Base-by-base conservation (phyloP, 2,797 vertebrate species). In the Acanthurus tractus region DNA sequence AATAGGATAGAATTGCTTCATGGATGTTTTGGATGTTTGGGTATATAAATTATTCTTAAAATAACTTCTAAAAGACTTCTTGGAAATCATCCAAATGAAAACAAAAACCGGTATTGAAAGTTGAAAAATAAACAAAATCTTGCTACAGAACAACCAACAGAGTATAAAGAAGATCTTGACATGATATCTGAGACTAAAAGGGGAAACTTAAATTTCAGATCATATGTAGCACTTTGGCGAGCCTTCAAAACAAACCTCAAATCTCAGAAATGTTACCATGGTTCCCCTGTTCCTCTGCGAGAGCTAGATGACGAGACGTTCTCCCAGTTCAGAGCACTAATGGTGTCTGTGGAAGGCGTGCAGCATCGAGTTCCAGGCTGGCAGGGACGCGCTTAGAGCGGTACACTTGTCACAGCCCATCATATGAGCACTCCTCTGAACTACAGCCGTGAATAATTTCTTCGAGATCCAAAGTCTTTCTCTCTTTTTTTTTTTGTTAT, bases 361-460 rank as follows among this genome's bases (percentile, higher is more conserved):
- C 77, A 12, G 86, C 87, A 63, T 67, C 34, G 76, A 80, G 82
- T 83, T 78, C 73, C 82, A 86, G 83, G 87, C 87, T 92, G 87
- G 85, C 87, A 91, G 89, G 83, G 84, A 90, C 80, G 83, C 25
- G 87, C 92, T 89, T 68, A 77, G 86, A 91, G 87, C 86, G 53
- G 78, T 81, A 88, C 87, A 91, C 92, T 92, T 93, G 93, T 94
- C 93, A 93, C 86, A 90, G 90, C 84, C 83, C 88, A 79, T 93
- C 93, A 93, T 58, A 79, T 54, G 61, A 92, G 79, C 63, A 44
- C 62, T 92, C 88, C 86, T 93, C 91, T 91, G 90, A 94, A 94
- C 90, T 90, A 82, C 76, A 91, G 87, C 90, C 88, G 85, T 91
- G 91, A 90, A 93, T 91, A 88, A 93, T 93, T 93, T 90, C 90